These are phyloP conservation scores for Drosophila sp. DNA, from an alignment of 1,140 invertebrate genomes.

Conservation along the genomic window DNA sequence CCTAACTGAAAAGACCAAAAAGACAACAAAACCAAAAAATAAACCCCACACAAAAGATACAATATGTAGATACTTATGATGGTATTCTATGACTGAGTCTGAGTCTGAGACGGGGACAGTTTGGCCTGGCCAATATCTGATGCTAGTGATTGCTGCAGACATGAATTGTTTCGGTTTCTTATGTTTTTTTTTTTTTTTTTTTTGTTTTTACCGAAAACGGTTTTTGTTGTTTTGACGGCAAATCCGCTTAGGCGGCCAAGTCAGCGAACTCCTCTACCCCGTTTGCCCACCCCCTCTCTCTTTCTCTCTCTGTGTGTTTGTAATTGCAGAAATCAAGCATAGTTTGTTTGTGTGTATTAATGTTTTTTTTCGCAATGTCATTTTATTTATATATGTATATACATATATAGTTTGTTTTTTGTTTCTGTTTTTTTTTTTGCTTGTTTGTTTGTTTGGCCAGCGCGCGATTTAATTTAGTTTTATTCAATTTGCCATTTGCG, in stretches of 20 bases:
- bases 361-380: conserved; percentile 59
- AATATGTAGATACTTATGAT: not conserved
- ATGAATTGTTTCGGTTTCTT: conserved; percentile 13
- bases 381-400: conserved; percentile 53
- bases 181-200: conserved; percentile 15
- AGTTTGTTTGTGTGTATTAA: conserved; percentile 19
- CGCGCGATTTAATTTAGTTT: conserved; percentile 58
- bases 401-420: conserved; percentile 20
- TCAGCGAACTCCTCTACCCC: conserved; percentile 21
- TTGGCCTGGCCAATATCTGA: conserved; percentile 3
- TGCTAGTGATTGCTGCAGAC: conserved; percentile 10
- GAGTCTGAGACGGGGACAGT: not conserved
- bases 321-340: conserved; percentile 34
- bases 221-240: conserved; percentile 29
- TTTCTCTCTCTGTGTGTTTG: not conserved
- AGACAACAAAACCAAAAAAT: conserved; percentile 14
- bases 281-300: not conserved
- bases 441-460: conserved; percentile 1
- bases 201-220: conserved; percentile 23
- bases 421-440: conserved; percentile 22
- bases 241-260: conserved; percentile 70
- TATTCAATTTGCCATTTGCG: conserved; percentile 60
- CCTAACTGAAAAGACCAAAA: conserved; percentile 31
- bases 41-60: conserved; percentile 8
- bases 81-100: not conserved